phyloP scores from a whole-genome alignment of 1,140 invertebrate genomes.

The Hetaerina americana region DNA sequence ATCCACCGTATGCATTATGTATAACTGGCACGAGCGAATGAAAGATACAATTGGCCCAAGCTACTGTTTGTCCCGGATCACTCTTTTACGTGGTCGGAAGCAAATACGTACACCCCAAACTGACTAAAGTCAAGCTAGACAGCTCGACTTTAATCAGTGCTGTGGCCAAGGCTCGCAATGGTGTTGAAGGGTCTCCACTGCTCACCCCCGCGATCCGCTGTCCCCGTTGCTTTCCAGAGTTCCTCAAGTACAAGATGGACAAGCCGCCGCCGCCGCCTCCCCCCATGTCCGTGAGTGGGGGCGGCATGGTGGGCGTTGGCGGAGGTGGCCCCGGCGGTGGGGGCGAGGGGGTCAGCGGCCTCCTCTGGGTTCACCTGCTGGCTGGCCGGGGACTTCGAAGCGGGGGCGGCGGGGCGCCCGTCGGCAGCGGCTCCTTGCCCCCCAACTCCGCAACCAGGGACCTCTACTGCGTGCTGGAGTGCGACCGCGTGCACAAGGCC shows the following conservation, averaged over 20 bases:
- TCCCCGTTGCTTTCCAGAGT: no score
- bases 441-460: constrained; percentile 54
- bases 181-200: no score
- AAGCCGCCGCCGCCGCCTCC: constrained; percentile 44
- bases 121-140: no score
- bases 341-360: constrained; percentile 64
- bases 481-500: constrained; percentile 93
- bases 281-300: constrained; percentile 14
- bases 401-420: constrained; percentile 27
- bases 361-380: constrained; percentile 80
- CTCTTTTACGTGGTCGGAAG: no score
- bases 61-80: no score
- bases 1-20: no score
- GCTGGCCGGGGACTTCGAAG: constrained; percentile 64
- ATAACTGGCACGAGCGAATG: no score
- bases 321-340: constrained; percentile 32
- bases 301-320: constrained; percentile 20
- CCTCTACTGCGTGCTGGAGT: constrained; percentile 93
- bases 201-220: no score
- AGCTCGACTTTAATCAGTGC: no score
- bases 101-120: no score
- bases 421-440: constrained; percentile 22
- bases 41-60: no score
- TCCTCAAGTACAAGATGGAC: constrained; percentile 83
- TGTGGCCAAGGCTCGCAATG: no score